Evolutionary conservation across 2,888 invertebrate genomes (phyloP).

Genomic region (Amphipyra berbera): DNA sequence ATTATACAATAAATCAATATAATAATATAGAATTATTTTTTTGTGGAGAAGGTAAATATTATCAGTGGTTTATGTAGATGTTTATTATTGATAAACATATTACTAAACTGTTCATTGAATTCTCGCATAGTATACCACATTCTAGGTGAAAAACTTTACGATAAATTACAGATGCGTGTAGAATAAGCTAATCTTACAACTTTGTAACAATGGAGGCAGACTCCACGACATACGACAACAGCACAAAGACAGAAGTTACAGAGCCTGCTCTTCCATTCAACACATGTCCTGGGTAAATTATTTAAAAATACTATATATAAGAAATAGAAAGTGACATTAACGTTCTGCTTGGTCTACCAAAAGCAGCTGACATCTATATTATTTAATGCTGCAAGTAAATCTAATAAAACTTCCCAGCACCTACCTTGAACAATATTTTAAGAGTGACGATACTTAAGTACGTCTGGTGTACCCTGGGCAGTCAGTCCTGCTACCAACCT

Average conservation of each 20-base stretch:
- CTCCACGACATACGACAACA: conserved; percentile 83
- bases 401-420: too few species aligned
- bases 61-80: too few species aligned
- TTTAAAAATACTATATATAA: not conserved
- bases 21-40: not conserved
- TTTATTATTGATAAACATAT: too few species aligned
- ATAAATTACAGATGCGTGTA: conserved; percentile 14
- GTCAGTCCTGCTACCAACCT: too few species aligned
- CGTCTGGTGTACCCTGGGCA: too few species aligned
- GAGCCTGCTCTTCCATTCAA: conserved; percentile 75
- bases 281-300: conserved; percentile 73
- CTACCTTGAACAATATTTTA: too few species aligned
- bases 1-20: too few species aligned
- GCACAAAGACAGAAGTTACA: conserved; percentile 63
- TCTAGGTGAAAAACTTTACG: not conserved
- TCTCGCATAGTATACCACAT: not conserved
- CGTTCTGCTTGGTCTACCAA: not conserved
- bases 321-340: not conserved
- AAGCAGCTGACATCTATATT: too few species aligned
- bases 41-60: not conserved
- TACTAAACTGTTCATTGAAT: too few species aligned
- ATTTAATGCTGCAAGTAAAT: too few species aligned
- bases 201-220: conserved; percentile 81
- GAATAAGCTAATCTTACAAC: conserved; percentile 3
- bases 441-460: too few species aligned